Percentiles rank a stretch among this genome's conserved stretches.
These are phyloP conservation scores for Zosterops lateralis DNA, from an alignment of 2,113 vertebrate genomes.

Conservation along the genomic window DNA sequence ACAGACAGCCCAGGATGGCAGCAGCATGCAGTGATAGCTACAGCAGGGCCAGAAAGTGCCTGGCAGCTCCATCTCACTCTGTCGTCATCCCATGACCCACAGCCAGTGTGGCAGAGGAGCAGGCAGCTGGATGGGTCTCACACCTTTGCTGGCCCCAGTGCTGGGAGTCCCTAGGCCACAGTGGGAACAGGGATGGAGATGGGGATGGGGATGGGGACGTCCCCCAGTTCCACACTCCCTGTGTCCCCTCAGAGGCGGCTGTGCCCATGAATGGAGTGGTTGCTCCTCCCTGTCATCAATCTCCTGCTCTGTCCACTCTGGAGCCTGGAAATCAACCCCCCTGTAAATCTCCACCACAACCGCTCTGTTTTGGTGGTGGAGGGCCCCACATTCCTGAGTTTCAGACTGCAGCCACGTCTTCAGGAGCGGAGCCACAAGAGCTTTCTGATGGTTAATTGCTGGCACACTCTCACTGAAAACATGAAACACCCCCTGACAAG, in stretches of 20 bases:
- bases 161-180: neutral
- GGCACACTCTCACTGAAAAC: constrained; percentile 86
- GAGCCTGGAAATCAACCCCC: constrained; percentile 35
- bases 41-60: neutral
- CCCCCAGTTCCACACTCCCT: neutral
- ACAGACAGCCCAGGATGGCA: neutral
- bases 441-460: constrained; percentile 90
- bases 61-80: neutral
- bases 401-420: constrained; percentile 43
- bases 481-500: constrained; percentile 89
- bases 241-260: accelerated
- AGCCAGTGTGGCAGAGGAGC: too few relatives aligned
- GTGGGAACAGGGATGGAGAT: neutral
- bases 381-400: constrained; percentile 31
- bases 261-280: neutral
- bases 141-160: accelerated
- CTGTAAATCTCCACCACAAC: constrained; percentile 25
- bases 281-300: constrained; percentile 53
- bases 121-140: neutral
- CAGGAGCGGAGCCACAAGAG: constrained; percentile 74
- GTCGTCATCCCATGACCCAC: accelerated
- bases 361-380: constrained; percentile 31
- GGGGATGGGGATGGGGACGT: neutral
- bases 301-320: constrained; percentile 21
- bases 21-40: accelerated